phyloP scores from a whole-genome alignment of 2,113 vertebrate species.

The Sphyrna mokarran region DNA sequence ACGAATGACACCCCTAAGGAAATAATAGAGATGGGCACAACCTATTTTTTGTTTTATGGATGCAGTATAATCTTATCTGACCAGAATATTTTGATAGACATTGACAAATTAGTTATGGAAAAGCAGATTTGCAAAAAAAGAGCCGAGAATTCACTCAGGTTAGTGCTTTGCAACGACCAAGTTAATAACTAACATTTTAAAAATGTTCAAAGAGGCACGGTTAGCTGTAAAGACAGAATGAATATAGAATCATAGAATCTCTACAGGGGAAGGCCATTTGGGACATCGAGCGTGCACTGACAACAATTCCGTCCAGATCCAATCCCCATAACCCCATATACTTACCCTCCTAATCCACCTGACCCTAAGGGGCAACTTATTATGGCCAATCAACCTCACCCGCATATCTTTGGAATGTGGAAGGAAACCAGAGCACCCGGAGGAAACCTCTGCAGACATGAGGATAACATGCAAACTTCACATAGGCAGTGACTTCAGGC shows the following conservation, averaged over 20 bases:
- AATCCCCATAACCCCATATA: too few species aligned
- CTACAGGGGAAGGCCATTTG: too few species aligned
- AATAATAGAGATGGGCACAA: not conserved
- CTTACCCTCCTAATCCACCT: too few species aligned
- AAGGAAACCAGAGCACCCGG: too few species aligned
- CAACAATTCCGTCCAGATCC: too few species aligned
- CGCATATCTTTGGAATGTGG: too few species aligned
- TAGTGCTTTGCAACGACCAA: not conserved
- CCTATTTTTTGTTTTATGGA: not conserved
- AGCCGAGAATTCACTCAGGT: not conserved
- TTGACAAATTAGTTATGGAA: not conserved
- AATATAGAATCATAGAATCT: not conserved
- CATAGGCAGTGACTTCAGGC: too few species aligned
- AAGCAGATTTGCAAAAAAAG: not conserved
- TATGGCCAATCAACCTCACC: too few species aligned
- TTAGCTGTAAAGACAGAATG: not conserved
- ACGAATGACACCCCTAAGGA: not conserved
- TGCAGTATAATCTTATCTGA: not conserved
- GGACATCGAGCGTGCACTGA: too few species aligned
- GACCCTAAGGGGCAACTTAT: too few species aligned
- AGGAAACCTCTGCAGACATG: too few species aligned
- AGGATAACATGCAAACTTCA: too few species aligned
- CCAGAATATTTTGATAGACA: not conserved
- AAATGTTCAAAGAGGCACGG: not conserved
- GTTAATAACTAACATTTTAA: not conserved